A percentile compares a stretch with the other conserved stretches of the same genome.
phyloP scores from a whole-genome alignment of 2,888 invertebrate genomes.

The Leuctra nigra region DNA sequence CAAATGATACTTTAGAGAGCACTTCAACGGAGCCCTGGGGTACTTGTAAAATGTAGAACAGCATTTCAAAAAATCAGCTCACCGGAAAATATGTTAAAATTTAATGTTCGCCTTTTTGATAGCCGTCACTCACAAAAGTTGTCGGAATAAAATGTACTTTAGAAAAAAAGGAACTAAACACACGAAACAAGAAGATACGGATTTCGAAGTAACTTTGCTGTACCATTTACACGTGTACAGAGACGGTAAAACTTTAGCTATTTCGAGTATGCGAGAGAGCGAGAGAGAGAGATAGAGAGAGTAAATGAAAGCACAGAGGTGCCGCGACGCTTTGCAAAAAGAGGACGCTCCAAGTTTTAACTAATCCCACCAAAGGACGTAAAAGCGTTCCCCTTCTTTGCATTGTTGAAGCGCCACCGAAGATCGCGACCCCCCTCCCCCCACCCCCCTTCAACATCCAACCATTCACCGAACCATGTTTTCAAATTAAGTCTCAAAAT shows the following conservation, averaged over 20 bases:
- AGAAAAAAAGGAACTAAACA: not conserved
- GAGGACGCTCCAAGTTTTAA: not conserved
- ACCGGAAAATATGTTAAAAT: not conserved
- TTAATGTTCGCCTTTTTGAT: not conserved
- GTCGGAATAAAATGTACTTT: not conserved
- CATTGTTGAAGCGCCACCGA: not conserved
- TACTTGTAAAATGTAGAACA: too few species aligned
- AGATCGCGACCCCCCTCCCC: too few species aligned
- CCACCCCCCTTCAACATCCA: too few species aligned
- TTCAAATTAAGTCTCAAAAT: too few species aligned
- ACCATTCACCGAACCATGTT: too few species aligned
- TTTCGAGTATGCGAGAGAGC: too few species aligned
- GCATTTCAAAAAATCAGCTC: not conserved
- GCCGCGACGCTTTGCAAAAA: not conserved
- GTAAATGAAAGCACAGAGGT: not conserved
- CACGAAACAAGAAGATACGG: too few species aligned
- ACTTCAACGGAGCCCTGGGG: too few species aligned
- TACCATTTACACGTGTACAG: too few species aligned
- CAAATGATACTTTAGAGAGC: too few species aligned
- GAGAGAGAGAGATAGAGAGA: not conserved
- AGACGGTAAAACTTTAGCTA: too few species aligned
- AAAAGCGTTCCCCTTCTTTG: slow-evolving; percentile 1
- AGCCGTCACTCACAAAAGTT: slow-evolving; percentile 3
- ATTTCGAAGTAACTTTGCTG: too few species aligned
- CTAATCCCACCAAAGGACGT: not conserved